Evolutionary conservation across 2,888 invertebrate genomes (phyloP), one percentile per base, ranked within the genome.

Genomic region (Thymelicus acteon): DNA sequence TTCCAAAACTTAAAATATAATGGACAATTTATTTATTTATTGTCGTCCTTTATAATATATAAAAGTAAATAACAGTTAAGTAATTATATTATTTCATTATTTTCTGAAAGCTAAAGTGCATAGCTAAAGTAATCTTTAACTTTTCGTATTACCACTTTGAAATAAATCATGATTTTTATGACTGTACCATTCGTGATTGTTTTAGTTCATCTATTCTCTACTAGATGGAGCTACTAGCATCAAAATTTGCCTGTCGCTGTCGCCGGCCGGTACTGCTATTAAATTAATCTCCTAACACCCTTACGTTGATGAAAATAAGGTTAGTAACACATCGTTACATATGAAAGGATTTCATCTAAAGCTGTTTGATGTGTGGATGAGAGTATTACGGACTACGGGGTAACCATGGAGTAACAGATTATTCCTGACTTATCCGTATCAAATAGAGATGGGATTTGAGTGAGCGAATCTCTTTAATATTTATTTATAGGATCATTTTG

Each of bases 191-290:
- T 67, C 37, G 44, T 67, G n/a, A 37, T 60, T 44, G 13, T 48
- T n/a, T n/a, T 71, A 52, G 52, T 67, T 60, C 60, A 60, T 58
- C 78, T 82, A 85, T 74, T 78, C 77, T 73, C 70, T 75, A 78
- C 80, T 74, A 88, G 89, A 85, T 87, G 87, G 85, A 87, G 86
- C 70, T 76, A 78, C 69, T 13, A 31, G 60, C 40, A 44, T 12
- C 6, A n/a, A 52, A 49, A 52, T 13, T 7, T 66, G 13, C 44
- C 44, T 4, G 12, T 0, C 0, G 15, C 15, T 52, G 15, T 49
- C 48, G 48, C 19, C 7, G 52, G 52, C 19, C 31, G 31, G 31
- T 31, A 19, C 8, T 19, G 52, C 52, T 19, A 52, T 52, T 52
- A 19, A 19, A 52, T 66, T 58, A 66, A 66, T 58, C 58, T 15